Evolutionary conservation across 2,113 vertebrate species (phyloP), one percentile per base, ranked within the genome.

Genomic region (Dipodomys ordii): DNA sequence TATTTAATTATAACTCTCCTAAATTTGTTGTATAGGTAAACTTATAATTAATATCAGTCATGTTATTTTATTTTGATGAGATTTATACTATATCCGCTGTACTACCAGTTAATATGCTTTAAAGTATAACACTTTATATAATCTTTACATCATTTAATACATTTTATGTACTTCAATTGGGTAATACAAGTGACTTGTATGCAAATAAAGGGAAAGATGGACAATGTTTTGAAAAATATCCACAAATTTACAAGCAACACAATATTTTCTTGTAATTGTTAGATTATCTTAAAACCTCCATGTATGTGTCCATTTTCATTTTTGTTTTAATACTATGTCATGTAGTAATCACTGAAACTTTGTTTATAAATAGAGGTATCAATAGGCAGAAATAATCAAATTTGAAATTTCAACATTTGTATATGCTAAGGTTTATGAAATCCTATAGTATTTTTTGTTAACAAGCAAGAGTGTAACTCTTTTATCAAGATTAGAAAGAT

Each of bases 401-500:
- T 79, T 60, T 68, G 53, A 74, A 67, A 73, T 64, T 78, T 76
- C n/a, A 87, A 57, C 68, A n/a, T 32, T 23, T 67, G 1, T 62
- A 44, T 19, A 28, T 76, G 13, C 0, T 83, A 39, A 93, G 53
- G 3, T 87, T 20, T 83, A 22, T 87, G 23, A 8, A 60, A 84
- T 35, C 18, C 2, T 7, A 44, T 18, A 44, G 6, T 69, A 5
- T 73, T 91, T 12, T 69, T 60, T 39, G 3, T 62, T 83, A 3
- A 78, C 5, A 69, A 32, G n/a, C 74, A 65, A 80, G 83, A 76
- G 62, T 64, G 2, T 25, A 60, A 71, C 6, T 81, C 18, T 0
- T 81, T 78, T 84, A 91, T 92, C n/a, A 83, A 88, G 22, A 6
- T 71, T 81, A 65, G 44, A 96, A 77, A 0, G 9, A 28, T 64